These are phyloP conservation scores for Synergus laeviventris DNA, from an alignment of 2,888 invertebrate species.

Conservation along the genomic window DNA sequence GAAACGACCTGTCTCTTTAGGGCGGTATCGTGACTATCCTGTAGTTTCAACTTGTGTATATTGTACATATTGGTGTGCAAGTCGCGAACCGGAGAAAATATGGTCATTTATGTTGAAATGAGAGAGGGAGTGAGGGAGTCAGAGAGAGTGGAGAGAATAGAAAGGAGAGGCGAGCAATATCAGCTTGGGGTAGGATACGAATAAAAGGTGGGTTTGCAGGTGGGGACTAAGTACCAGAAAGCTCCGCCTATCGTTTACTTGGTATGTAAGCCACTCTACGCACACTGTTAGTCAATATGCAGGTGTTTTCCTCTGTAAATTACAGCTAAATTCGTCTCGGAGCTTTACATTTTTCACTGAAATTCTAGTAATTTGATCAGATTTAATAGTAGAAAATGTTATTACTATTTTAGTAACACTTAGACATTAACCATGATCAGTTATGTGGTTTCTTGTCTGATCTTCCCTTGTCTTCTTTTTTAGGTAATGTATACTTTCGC, in stretches of 20 bases:
- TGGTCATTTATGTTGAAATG: not conserved
- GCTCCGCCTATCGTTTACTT: constrained; percentile 67
- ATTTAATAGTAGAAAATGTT: too few relatives aligned
- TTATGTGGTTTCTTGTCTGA: not conserved
- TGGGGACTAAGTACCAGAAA: constrained; percentile 62
- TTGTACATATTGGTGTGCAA: constrained; percentile 14
- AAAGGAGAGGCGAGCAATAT: constrained; percentile 51
- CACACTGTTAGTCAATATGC: constrained; percentile 43
- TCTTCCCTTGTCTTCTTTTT: constrained; percentile 7
- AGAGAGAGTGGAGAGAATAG: constrained; percentile 47
- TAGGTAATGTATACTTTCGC: constrained; percentile 2
- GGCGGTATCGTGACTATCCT: constrained; percentile 7
- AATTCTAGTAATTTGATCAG: too few relatives aligned
- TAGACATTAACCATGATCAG: not conserved
- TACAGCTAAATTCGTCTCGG: constrained; percentile 27
- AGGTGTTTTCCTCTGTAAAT: constrained; percentile 41
- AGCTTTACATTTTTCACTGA: too few relatives aligned
- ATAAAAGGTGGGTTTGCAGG: constrained; percentile 66
- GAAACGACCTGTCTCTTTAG: constrained; percentile 33
- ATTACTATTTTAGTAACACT: not conserved
- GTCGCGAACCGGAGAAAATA: constrained; percentile 32
- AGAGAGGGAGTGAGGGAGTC: constrained; percentile 21
- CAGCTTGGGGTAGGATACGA: constrained; percentile 47
- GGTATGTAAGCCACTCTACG: constrained; percentile 50
- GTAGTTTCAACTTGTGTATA: not conserved